Percentiles rank a stretch among this genome's conserved stretches.
phyloP scores from a whole-genome alignment of 2,797 vertebrate genomes.

The Chanos chanos region DNA sequence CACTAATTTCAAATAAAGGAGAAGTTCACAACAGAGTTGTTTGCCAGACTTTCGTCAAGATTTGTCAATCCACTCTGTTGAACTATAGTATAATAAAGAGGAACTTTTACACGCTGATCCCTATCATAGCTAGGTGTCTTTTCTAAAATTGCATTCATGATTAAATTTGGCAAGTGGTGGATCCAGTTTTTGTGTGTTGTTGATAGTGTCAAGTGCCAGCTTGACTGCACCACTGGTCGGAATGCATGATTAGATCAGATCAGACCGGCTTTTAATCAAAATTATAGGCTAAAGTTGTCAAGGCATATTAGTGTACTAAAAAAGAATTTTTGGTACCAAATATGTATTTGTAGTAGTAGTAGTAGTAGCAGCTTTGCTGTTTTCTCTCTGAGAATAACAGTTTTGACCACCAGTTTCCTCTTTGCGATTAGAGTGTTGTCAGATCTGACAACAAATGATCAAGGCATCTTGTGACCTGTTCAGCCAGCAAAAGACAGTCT shows the following conservation, averaged over 20 bases:
- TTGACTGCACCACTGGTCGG: conserved; percentile 7
- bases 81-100: neutral
- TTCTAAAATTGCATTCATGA: neutral
- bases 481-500: neutral
- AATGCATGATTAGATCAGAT: conserved; percentile 7
- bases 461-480: conserved; percentile 3
- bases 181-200: conserved; percentile 16
- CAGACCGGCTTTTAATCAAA: conserved; percentile 16
- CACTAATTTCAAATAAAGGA: too few species aligned
- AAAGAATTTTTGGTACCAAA: too few species aligned
- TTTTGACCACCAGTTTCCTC: neutral
- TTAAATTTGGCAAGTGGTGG: neutral
- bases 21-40: too few species aligned
- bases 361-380: too few species aligned
- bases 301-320: too few species aligned
- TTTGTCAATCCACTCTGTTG: conserved; percentile 5
- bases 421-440: neutral
- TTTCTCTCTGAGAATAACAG: too few species aligned
- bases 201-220: conserved; percentile 20
- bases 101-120: neutral
- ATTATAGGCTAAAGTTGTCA: neutral
- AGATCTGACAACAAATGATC: neutral
- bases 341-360: too few species aligned
- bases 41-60: neutral
- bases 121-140: neutral